Base-by-base conservation (phyloP, 1,140 invertebrate species). In the Lethrus apterus region DNA sequence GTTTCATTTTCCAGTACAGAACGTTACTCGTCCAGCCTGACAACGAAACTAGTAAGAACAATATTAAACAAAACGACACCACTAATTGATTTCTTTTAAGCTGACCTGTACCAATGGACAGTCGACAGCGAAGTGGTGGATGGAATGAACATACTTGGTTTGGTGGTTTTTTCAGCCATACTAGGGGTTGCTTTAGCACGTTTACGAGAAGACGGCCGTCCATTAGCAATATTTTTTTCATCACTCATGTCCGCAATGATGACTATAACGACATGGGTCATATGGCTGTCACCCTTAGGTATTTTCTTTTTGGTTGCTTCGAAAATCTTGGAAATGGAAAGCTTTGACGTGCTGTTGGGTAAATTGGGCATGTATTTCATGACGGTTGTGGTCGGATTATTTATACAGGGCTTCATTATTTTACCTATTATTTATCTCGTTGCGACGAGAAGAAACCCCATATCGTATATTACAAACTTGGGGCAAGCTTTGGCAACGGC, bases 341-440 rank as follows among this genome's bases (percentile, higher is more conserved):
- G 86, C 56, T 75, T 91, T 45, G 71, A 77, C 2, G 40, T 51
- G 34, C 76, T 89, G 29, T 72, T 87, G 26, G 74, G 78, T 42
- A 80, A 84, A 58, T 67, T 93, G n/a, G 89, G 89, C 30, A 71
- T 86, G 68, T 93, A 90, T 59, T 86, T 89, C 55, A 48, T 83
- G 5, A 91, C 88, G 0, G 89, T 92, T 1, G 53, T 89, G 3
- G 54, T 78, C 14, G 89, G 88, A n/a, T 68, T 92, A 0, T 71
- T 80, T 26, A 76, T 90, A 35, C 89, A 93, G 57, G 86, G 86
- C 4, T 79, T 88, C 44, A 57, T 90, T 3, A 63, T 88, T 9
- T 67, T 92, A 2, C 86, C 88, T 0, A 46, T 74, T 1, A 62
- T 88, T 4, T 87, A 79, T 58, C 76, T 79, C 24, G 1, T 82